Conservation (phyloP, 2,113 vertebrate species). For the Hucho hucho region DNA sequence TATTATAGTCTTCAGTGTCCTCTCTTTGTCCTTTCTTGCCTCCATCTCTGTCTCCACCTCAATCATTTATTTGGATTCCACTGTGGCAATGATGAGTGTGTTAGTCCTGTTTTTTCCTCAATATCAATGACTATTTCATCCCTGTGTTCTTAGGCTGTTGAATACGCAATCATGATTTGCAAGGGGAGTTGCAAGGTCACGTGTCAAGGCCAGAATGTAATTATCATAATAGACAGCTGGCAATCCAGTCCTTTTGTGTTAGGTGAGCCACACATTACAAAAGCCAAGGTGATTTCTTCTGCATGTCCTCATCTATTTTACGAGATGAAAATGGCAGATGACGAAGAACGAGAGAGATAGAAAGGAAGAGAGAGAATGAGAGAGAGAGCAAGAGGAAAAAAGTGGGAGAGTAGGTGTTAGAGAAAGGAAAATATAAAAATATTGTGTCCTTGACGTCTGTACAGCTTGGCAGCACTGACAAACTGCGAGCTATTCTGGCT, state of each 20-base stretch:
- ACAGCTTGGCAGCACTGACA: neutral
- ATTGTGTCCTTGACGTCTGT: constrained; percentile 8
- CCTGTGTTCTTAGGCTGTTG: no score
- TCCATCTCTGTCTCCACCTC: no score
- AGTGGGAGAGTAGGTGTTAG: neutral
- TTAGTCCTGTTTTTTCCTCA: no score
- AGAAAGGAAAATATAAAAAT: neutral
- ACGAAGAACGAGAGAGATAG: neutral
- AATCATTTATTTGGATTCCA: no score
- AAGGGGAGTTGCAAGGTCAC: neutral
- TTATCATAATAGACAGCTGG: constrained; percentile 25
- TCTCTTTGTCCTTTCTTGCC: no score
- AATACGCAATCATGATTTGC: no score
- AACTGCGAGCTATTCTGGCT: neutral
- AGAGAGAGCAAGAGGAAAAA: neutral
- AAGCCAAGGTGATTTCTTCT: neutral
- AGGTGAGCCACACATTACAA: neutral
- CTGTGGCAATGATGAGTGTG: no score
- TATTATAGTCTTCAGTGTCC: no score
- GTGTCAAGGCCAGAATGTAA: constrained; percentile 10
- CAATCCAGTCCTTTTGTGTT: neutral
- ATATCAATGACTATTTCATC: no score
- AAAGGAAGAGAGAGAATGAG: neutral
- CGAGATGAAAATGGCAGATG: neutral
- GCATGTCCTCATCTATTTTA: neutral